Base-by-base conservation (phyloP, 2,797 vertebrate genomes). In the Cossypha dichroa region DNA sequence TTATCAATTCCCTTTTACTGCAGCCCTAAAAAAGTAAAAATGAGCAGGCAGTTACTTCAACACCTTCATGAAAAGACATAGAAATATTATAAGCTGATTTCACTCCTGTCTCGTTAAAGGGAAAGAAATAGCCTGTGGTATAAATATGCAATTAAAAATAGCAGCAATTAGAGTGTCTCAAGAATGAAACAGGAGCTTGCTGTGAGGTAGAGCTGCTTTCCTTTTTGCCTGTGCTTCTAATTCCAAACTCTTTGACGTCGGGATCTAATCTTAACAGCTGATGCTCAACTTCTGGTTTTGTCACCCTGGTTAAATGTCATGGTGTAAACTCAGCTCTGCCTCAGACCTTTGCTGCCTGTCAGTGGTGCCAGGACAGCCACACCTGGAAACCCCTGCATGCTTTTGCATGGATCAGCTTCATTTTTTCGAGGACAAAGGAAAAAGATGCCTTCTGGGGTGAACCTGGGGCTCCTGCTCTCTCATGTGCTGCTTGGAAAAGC, bases 111-210 rank as follows among this genome's bases (percentile, higher is more conserved):
- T 88, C 18, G 3, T 94, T 84, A 91, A 92, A 85, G 45, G 58
- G 73, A 70, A 82, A 69, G 43, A 94, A 90, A 82, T 43, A 78
- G n/a, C 49, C 31, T 34, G 56, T 29, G 36, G 31, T 74, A 75
- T 78, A 92, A 90, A 92, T 86, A 77, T 5, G 12, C 49, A 92
- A 90, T 94, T 95, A 75, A 90, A 95, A 96, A 83, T 74, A 93
- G 85, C 15, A 69, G 76, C 72, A 88, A 85, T 90, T 92, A 90
- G 52, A 60, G 38, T 11, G 6, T 77, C 52, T 90, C 36, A 62
- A 77, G 63, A 96, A 41, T 5, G 3, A 88, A 67, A 82, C 19
- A 74, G 55, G 59, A 93, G 60, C 77, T 76, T 85, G 52, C 83
- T 83, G 68, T 80, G 76, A 90, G 64, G 82, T 88, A 70, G 56